Conservation (phyloP, 2,888 invertebrate species). For the Pimpla rufipes region DNA sequence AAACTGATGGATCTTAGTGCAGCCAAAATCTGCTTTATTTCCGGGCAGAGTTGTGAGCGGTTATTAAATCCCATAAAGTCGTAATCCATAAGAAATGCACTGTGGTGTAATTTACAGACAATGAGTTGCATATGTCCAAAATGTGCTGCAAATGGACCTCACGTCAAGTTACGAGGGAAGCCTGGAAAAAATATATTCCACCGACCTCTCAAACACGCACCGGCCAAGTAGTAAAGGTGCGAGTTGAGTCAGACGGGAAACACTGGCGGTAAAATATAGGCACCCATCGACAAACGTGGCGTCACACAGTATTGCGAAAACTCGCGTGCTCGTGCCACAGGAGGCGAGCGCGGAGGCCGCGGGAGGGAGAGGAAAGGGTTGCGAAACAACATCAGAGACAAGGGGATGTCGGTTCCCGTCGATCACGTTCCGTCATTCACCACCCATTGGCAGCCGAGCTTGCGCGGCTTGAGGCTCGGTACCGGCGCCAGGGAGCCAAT, state of each 20-base stretch:
- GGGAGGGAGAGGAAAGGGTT: constrained; percentile 1
- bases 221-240: background rate
- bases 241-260: background rate
- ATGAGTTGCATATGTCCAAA: too few species aligned
- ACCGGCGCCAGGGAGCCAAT: constrained; percentile 9
- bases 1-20: too few species aligned
- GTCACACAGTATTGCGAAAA: background rate
- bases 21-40: too few species aligned
- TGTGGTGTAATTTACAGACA: too few species aligned
- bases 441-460: constrained; percentile 24
- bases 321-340: background rate
- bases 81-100: too few species aligned
- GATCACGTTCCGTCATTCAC: constrained; percentile 31
- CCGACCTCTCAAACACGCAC: too few species aligned
- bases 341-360: background rate
- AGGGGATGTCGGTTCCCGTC: background rate
- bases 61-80: too few species aligned
- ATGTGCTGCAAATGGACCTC: too few species aligned
- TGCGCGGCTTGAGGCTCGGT: background rate
- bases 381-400: constrained; percentile 18
- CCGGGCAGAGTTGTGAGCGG: too few species aligned
- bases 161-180: too few species aligned
- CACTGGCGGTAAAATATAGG: background rate
- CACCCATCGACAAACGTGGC: background rate
- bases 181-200: too few species aligned